phyloP scores from a whole-genome alignment of 2,888 invertebrate species.

The Nudaria mundana region DNA sequence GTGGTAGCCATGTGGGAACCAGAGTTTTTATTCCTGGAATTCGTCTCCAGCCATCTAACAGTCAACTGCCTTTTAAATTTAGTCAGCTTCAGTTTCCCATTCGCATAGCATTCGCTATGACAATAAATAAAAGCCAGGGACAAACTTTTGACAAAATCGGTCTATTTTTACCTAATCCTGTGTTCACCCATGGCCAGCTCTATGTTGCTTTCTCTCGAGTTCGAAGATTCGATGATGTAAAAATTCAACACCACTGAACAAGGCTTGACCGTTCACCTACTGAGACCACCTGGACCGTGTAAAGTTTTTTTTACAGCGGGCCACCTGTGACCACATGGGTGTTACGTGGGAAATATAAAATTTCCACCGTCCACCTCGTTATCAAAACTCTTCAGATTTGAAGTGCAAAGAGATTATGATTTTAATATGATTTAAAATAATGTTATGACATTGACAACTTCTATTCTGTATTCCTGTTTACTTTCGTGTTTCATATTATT shows the following conservation, averaged over 20 bases:
- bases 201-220: conserved; percentile 28
- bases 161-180: conserved; percentile 10
- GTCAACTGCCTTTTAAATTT: conserved; percentile 20
- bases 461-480: no score
- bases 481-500: no score
- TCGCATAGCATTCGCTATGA: conserved; percentile 13
- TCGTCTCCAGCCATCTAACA: conserved; percentile 21
- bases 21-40: conserved; percentile 21
- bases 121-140: conserved; percentile 14
- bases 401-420: no score
- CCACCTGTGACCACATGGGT: no score
- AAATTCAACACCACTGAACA: conserved; percentile 26
- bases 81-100: conserved; percentile 20
- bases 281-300: no score
- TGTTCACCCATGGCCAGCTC: conserved; percentile 16
- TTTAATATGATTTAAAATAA: no score
- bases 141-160: conserved; percentile 16
- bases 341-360: no score
- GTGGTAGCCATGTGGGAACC: conserved; percentile 14
- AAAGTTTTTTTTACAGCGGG: no score
- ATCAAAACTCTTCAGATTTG: no score
- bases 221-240: conserved; percentile 29
- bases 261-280: no score
- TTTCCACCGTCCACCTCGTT: no score
- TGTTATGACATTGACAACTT: no score